Conservation (phyloP, 2,888 invertebrate genomes). For the Stenchaetothrips biformis region DNA sequence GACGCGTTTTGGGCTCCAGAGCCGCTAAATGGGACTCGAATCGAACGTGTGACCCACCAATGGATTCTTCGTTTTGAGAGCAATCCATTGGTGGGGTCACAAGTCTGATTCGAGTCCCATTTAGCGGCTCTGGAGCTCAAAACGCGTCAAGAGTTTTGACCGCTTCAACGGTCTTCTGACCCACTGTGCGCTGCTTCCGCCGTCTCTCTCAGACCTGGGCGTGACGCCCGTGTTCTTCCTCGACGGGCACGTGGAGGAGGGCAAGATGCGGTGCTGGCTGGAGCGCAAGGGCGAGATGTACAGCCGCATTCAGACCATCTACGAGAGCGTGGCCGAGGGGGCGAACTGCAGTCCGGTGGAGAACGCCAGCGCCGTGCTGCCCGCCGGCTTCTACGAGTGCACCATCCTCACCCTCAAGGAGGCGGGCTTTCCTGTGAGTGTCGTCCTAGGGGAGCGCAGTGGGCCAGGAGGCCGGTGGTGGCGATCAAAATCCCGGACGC, state of each 20-base stretch:
- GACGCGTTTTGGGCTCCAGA: too few relatives aligned
- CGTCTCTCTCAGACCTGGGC: background rate
- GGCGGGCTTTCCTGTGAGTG: background rate
- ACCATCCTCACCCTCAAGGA: background rate
- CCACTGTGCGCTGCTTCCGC: background rate
- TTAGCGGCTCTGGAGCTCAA: too few relatives aligned
- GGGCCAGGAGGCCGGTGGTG: too few relatives aligned
- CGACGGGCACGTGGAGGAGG: background rate
- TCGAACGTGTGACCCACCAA: too few relatives aligned
- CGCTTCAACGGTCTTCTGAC: too few relatives aligned
- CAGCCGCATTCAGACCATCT: background rate
- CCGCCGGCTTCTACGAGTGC: slow-evolving; percentile 3
- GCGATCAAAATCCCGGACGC: too few relatives aligned
- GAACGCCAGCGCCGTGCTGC: background rate
- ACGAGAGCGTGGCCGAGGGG: background rate
- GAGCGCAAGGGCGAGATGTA: background rate
- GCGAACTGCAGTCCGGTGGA: background rate
- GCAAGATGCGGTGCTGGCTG: slow-evolving; percentile 6
- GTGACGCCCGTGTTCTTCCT: background rate
- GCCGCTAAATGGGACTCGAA: too few relatives aligned
- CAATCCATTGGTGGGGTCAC: too few relatives aligned
- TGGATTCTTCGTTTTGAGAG: too few relatives aligned
- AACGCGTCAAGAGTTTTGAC: too few relatives aligned
- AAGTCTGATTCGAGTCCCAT: too few relatives aligned
- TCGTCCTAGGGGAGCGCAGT: too few relatives aligned